Conservation (phyloP, 1,140 invertebrate species). For the Sitophilus oryzae region DNA sequence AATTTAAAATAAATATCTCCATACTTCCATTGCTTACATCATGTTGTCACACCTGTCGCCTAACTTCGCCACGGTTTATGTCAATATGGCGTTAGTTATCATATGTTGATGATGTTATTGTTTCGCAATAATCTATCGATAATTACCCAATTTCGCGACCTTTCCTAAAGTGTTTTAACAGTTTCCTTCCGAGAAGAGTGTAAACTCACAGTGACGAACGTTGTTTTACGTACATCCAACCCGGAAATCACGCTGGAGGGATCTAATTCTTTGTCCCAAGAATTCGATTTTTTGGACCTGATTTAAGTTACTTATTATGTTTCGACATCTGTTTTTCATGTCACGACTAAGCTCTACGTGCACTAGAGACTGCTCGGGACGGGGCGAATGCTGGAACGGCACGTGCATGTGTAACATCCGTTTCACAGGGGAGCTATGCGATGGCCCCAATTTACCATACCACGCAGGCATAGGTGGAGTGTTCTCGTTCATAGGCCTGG, state of each 20-base stretch:
- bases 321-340: slow-evolving; percentile 42
- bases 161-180: too few relatives aligned
- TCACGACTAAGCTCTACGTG: slow-evolving; percentile 43
- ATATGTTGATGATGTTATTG: slow-evolving; percentile 6
- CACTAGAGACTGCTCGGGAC: slow-evolving; percentile 71
- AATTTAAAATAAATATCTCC: too few relatives aligned
- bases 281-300: too few relatives aligned
- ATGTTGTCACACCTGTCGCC: too few relatives aligned
- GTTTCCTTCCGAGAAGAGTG: too few relatives aligned
- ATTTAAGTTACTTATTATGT: slow-evolving; percentile 38
- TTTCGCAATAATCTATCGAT: too few relatives aligned
- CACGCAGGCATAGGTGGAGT: slow-evolving; percentile 69
- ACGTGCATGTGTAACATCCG: slow-evolving; percentile 86
- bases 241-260: too few relatives aligned
- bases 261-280: too few relatives aligned
- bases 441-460: slow-evolving; percentile 57
- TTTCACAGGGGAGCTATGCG: slow-evolving; percentile 55
- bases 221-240: too few relatives aligned
- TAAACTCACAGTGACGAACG: too few relatives aligned
- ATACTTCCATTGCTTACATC: too few relatives aligned
- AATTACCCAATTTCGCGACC: too few relatives aligned
- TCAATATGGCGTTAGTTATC: slow-evolving; percentile 1
- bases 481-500: slow-evolving; percentile 71
- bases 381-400: slow-evolving; percentile 85
- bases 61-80: not conserved